Percentiles rank a stretch among this genome's conserved stretches.
These are phyloP conservation scores for Dendroctonus ponderosae DNA, from an alignment of 1,140 invertebrate species.

Conservation along the genomic window DNA sequence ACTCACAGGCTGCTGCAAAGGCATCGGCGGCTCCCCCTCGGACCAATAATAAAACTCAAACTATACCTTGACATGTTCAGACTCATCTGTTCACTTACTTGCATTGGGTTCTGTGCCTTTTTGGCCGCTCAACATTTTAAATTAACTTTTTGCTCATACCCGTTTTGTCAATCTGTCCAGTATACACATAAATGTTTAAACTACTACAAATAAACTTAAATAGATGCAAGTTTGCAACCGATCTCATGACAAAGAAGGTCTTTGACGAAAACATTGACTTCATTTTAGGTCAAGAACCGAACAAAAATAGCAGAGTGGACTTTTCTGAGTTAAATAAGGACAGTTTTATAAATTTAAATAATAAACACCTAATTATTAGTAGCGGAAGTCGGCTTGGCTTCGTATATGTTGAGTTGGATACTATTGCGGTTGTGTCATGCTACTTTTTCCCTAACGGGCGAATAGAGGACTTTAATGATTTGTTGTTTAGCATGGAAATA, in stretches of 20 bases:
- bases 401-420: not conserved
- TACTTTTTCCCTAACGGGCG: not conserved
- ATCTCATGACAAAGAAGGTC: not conserved
- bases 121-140: too few species aligned
- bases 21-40: too few species aligned
- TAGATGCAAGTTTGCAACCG: constrained; percentile 4
- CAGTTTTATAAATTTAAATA: not conserved
- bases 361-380: not conserved
- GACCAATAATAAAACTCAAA: too few species aligned
- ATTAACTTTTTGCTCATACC: too few species aligned
- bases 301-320: not conserved
- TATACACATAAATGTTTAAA: not conserved
- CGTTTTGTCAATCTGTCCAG: too few species aligned
- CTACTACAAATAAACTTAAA: constrained; percentile 9
- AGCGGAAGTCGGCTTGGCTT: not conserved
- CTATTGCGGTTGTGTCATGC: not conserved
- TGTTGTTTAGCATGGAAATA: not conserved
- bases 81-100: too few species aligned
- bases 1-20: too few species aligned
- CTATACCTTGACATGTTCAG: too few species aligned
- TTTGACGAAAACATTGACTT: not conserved
- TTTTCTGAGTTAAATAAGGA: not conserved
- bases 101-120: too few species aligned
- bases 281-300: not conserved
- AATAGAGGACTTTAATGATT: not conserved